A percentile compares a stretch with the other conserved stretches of the same genome.
Evolutionary conservation across 1,140 invertebrate genomes (phyloP).

Genomic region (Radopholus similis): DNA sequence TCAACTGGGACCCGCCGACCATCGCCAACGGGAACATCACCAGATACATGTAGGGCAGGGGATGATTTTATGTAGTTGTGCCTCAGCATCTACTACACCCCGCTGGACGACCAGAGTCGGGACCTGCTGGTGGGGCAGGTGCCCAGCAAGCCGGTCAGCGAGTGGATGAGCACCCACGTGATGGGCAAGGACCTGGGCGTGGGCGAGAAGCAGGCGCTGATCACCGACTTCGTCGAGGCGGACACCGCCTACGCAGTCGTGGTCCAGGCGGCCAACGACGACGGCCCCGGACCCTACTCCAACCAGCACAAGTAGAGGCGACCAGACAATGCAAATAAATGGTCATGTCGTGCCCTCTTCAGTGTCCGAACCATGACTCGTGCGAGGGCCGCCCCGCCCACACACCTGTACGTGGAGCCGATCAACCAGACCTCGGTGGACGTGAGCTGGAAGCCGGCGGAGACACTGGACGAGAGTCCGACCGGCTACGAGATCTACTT

Average conservation of each 20-base stretch:
- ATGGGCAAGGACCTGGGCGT: conserved; percentile 48
- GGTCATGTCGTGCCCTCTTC: background rate
- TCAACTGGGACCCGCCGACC: conserved; percentile 52
- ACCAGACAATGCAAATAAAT: background rate
- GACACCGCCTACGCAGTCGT: conserved; percentile 55
- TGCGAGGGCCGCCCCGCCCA: conserved; percentile 54
- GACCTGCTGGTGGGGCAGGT: conserved; percentile 51
- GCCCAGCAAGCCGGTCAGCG: conserved; percentile 48
- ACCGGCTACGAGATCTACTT: conserved; percentile 58
- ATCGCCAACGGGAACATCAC: conserved; percentile 58
- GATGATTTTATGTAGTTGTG: background rate
- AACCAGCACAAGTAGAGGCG: conserved; percentile 41
- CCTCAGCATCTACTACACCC: conserved; percentile 52
- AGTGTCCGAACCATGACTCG: conserved; percentile 18
- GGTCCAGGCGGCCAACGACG: conserved; percentile 58
- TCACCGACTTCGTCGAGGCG: conserved; percentile 51
- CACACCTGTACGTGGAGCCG: conserved; percentile 52
- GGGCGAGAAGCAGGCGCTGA: conserved; percentile 43
- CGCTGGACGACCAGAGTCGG: conserved; percentile 53
- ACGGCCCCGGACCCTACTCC: conserved; percentile 58
- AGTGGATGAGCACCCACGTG: conserved; percentile 51
- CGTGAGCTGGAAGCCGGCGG: conserved; percentile 51
- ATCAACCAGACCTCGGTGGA: conserved; percentile 51
- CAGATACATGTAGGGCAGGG: conserved; percentile 42
- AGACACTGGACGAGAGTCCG: conserved; percentile 41